phyloP scores from a whole-genome alignment of 2,797 vertebrate genomes.

The Columba guinea region DNA sequence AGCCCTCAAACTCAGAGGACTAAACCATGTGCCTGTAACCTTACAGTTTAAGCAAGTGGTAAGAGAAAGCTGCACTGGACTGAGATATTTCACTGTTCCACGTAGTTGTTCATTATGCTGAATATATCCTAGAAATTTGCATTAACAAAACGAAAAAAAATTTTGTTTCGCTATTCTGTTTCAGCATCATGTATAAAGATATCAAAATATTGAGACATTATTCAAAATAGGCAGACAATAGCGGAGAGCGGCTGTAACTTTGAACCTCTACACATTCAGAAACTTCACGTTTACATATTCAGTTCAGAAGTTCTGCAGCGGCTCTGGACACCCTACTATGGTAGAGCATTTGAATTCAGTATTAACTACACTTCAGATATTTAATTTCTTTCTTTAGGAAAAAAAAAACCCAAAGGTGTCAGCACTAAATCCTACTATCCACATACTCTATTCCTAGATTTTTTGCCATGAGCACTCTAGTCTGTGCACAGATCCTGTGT shows the following conservation, averaged over 20 bases:
- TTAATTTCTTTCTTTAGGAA: not conserved
- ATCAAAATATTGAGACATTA: constrained; percentile 62
- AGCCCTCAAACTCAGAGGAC: not conserved
- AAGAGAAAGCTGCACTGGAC: not conserved
- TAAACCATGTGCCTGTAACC: not conserved
- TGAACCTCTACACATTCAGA: not conserved
- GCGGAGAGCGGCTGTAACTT: not conserved
- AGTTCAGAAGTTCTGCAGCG: not conserved
- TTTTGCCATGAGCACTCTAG: rapidly evolving
- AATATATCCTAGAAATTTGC: not conserved
- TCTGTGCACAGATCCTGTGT: not conserved
- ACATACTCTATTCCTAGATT: rapidly evolving
- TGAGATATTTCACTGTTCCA: not conserved
- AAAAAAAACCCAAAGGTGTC: not conserved
- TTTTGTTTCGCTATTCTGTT: constrained; percentile 5
- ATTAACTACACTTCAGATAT: not conserved
- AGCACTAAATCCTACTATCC: not conserved
- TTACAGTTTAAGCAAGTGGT: not conserved
- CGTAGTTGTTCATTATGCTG: not conserved
- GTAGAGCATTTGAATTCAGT: not conserved
- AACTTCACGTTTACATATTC: not conserved
- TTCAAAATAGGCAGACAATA: constrained; percentile 25
- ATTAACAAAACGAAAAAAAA: constrained; percentile 28
- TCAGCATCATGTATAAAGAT: constrained; percentile 2
- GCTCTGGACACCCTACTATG: rapidly evolving